Percentiles rank a stretch among this genome's conserved stretches.
Conservation (phyloP, 2,797 vertebrate genomes). For the Pseudochaenichthys georgianus region DNA sequence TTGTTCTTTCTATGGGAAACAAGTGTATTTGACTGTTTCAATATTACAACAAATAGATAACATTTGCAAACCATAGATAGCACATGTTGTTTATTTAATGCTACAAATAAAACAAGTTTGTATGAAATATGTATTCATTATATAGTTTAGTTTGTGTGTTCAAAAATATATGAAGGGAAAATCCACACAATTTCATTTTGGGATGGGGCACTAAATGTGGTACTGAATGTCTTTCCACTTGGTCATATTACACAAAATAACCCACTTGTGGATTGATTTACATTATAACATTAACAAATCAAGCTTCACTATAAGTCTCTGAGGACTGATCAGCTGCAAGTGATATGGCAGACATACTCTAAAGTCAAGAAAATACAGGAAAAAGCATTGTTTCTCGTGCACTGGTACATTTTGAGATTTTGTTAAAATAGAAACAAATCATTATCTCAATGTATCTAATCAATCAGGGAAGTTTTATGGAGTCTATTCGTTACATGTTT, state of each 20-base stretch:
- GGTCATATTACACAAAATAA: neutral
- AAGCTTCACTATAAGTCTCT: neutral
- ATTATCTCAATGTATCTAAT: neutral
- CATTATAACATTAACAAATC: constrained; percentile 14
- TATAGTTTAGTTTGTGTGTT: neutral
- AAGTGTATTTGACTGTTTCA: neutral
- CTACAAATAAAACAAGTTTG: neutral
- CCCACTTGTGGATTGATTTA: neutral
- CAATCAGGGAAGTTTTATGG: neutral
- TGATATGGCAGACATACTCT: constrained; percentile 4
- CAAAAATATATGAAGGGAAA: constrained; percentile 13
- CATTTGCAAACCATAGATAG: no score
- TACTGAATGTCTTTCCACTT: neutral
- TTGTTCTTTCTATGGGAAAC: neutral
- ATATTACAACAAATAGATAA: no score
- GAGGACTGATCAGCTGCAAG: constrained; percentile 8
- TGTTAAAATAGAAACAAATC: neutral
- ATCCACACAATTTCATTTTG: neutral
- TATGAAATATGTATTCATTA: no score
- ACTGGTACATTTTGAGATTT: no score
- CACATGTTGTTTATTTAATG: neutral
- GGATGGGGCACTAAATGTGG: neutral
- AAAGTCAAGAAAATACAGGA: neutral
- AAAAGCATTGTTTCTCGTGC: no score
- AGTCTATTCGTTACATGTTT: neutral